Evolutionary conservation across 1,140 invertebrate species (phyloP), one percentile per base, ranked within the genome.

Genomic region (Euura lappo): DNA sequence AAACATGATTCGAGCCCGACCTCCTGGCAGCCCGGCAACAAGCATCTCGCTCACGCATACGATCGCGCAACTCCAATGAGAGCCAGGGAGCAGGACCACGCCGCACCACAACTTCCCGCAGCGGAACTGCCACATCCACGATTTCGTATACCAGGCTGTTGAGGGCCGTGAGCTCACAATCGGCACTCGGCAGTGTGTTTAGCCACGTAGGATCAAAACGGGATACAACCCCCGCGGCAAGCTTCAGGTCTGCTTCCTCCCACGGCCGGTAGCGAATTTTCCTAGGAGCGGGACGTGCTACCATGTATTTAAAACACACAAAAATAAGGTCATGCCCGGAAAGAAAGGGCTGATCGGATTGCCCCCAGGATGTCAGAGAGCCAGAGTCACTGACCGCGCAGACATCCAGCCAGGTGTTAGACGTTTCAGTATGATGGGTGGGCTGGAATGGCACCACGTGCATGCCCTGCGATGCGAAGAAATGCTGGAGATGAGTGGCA

Each of bases 51-150:
- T 67, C 6, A 7, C 43, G n/a, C 66, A 67, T 67, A 67, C 8
- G 66, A 6, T 44, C 43, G 28, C 2, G 66, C 43, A 67, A 6
- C 8, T 44, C 28, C 28, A 6, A 28, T 28, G 66, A 11, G 28
- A 67, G 6, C 66, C 66, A 67, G 7, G 66, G 66, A 7, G n/a
- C 47, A n/a, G 47, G 2, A 8, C 8, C 7, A 13, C 66, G 66
- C 28, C 6, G 8, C 6, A 67, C 66, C 3, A 44, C 6, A 6
- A 67, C 66, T 13, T 67, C 13, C 13, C 28, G 8, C 28, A 67
- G 13, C 66, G 66, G 66, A 13, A 67, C 66, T 28, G 66, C 66
- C n/a, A 8, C 7, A 67, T 67, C 66, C n/a, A 67, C 2, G 43
- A 67, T 2, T 8, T 67, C 6, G 8, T 67, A 11, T 2, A 67